Conservation (phyloP, 2,797 vertebrate genomes). For the Anas bernieri region DNA sequence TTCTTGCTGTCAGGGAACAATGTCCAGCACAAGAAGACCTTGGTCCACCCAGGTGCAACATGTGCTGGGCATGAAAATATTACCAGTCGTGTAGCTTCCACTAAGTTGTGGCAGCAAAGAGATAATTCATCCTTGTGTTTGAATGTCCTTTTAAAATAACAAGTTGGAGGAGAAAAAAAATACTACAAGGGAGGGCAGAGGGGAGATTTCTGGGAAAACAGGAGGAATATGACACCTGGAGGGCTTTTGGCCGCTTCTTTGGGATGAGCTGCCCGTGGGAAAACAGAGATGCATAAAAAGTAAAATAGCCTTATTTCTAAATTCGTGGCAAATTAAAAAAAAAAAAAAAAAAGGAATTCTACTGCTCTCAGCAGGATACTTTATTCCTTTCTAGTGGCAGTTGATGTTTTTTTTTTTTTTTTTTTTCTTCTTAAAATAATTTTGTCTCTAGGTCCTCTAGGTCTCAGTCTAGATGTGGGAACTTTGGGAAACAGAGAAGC, state of each 20-base stretch:
- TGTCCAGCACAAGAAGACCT: background rate
- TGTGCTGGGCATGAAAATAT: background rate
- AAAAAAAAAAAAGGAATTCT: background rate
- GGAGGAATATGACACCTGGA: constrained; percentile 29
- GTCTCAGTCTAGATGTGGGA: constrained; percentile 13
- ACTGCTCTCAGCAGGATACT: constrained; percentile 48
- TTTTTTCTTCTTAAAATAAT: constrained; percentile 38
- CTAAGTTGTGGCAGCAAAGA: background rate
- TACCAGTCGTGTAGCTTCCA: background rate
- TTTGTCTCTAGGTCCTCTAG: constrained; percentile 33
- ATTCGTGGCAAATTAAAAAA: constrained; percentile 35
- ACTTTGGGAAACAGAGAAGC: constrained; percentile 36
- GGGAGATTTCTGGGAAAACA: constrained; percentile 37
- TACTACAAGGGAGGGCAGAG: background rate
- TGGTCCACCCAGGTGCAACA: accelerated
- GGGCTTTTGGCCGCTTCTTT: constrained; percentile 48
- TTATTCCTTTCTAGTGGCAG: constrained; percentile 40
- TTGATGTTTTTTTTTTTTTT: background rate
- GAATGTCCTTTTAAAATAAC: background rate
- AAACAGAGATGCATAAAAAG: background rate
- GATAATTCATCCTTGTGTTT: background rate
- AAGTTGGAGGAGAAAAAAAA: constrained; percentile 7
- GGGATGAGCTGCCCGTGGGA: constrained; percentile 27
- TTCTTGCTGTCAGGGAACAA: background rate
- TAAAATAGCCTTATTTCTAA: constrained; percentile 37